Conservation (phyloP, 2,113 vertebrate genomes). For the Octodon degus region DNA sequence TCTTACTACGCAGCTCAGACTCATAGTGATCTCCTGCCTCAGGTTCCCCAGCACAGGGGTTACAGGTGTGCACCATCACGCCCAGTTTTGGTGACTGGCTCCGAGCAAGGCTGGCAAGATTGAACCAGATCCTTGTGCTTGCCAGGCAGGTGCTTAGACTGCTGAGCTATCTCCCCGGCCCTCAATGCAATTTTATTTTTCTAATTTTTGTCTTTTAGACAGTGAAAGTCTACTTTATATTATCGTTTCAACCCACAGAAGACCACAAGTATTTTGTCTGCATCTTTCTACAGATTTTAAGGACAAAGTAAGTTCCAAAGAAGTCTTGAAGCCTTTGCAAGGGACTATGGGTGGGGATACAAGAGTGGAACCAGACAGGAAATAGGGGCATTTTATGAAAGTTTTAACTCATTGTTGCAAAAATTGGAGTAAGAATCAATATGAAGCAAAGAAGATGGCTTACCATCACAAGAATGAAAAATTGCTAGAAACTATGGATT, state of each 20-base stretch:
- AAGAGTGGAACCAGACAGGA: not conserved
- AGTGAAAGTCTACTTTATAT: not conserved
- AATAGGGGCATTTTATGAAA: not conserved
- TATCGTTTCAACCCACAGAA: slow-evolving; percentile 16
- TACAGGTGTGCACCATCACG: too few species aligned
- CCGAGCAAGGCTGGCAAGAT: too few species aligned
- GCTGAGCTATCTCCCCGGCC: too few species aligned
- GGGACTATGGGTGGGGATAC: not conserved
- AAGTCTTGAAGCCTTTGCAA: not conserved
- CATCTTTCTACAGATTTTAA: not conserved
- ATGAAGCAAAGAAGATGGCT: not conserved
- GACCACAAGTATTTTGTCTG: not conserved
- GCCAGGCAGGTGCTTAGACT: too few species aligned
- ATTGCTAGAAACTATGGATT: not conserved
- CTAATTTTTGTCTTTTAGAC: slow-evolving; percentile 22
- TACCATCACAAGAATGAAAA: not conserved
- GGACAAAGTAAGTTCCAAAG: not conserved
- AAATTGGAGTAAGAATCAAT: not conserved
- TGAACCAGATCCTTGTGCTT: too few species aligned
- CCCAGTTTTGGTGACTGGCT: too few species aligned
- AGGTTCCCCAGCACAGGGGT: too few species aligned
- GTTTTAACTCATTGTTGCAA: not conserved
- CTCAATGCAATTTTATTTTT: not conserved
- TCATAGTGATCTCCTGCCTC: too few species aligned
- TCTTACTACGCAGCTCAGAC: too few species aligned